Base-by-base conservation (phyloP, 2,797 vertebrate genomes). In the Eptatretus atami region DNA sequence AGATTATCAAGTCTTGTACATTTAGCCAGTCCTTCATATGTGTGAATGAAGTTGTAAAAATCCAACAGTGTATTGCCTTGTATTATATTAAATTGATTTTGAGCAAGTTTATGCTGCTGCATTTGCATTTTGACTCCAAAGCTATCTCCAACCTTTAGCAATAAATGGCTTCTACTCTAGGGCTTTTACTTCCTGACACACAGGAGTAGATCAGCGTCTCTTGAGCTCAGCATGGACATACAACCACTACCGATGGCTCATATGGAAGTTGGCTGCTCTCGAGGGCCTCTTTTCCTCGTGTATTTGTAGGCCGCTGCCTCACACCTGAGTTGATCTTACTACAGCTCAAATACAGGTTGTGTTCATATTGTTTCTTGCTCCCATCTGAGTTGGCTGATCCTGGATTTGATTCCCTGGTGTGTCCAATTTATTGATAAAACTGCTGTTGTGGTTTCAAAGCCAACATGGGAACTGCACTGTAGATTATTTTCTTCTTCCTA, bases 211-310 rank as follows among this genome's bases (percentile, higher is more conserved):
- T 73, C 82, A 84, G 24, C 82, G 81, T 67, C 78, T 94, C 63
- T 80, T 92, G 70, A 82, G 77, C 66, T 77, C 82, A 65, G 69
- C 71, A 54, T 98, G 92, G 92, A 81, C 76, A 54, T 79, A 78
- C 70, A 98, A 98, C 74, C 88, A 98, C 75, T 98, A 93, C 68
- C 76, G 78, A 31, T 98, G 88, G 90, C 78, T 98, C 65, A 72
- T 98, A 63, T 98, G 92, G 92, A 98, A 98, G 72, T 70, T 81
- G 71, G 84, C 85, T 24, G 82, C 80, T 63, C 83, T 88, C 82
- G 90, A 96, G 72, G n/a, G 79, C 78, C 65, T 75, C 78, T 53
- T 96, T 95, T 73, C 86, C 90, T 63, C 69, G 65, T 66, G 70
- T 71, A 61, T 82, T 93, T 78, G 85, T 81, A 14, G 73, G 78